Percentiles rank a stretch among this genome's conserved stretches.
Evolutionary conservation across 2,113 vertebrate genomes (phyloP).

Genomic region (Cavia aperea): DNA sequence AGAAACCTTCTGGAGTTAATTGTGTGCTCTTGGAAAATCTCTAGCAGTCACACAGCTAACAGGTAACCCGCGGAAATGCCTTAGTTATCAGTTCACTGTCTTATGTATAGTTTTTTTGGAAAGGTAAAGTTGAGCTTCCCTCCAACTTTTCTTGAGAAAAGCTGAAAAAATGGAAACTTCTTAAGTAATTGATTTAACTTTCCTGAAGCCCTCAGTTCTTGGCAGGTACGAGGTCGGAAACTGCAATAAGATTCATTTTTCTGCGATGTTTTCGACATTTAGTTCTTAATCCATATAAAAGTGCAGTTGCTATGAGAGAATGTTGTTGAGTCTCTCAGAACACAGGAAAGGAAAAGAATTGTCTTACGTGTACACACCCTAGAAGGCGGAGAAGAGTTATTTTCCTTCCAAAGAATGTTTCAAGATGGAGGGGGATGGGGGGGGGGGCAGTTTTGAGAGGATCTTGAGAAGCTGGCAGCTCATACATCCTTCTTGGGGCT

Average conservation of each 20-base stretch:
- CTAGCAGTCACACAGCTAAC: neutral
- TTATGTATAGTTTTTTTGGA: conserved; percentile 26
- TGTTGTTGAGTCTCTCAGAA: conserved; percentile 48
- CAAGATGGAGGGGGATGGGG: neutral
- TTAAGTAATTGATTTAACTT: conserved; percentile 68
- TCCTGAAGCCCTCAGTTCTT: conserved; percentile 54
- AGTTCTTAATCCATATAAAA: conserved; percentile 65
- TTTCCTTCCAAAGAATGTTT: neutral
- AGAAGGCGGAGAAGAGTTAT: neutral
- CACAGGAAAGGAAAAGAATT: conserved; percentile 52
- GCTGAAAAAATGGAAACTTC: conserved; percentile 66
- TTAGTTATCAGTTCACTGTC: conserved; percentile 42
- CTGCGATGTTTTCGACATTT: conserved; percentile 66
- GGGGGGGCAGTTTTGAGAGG: neutral
- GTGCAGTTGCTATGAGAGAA: conserved; percentile 55
- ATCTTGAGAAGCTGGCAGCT: neutral
- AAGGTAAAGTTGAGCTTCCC: conserved; percentile 20
- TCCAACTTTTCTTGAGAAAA: conserved; percentile 65
- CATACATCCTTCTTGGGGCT: fast-evolving
- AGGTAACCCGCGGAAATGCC: neutral
- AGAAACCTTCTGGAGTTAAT: neutral
- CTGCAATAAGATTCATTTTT: conserved; percentile 56
- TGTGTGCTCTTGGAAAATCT: conserved; percentile 23
- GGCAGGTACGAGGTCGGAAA: conserved; percentile 56
- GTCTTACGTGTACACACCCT: neutral